Percentiles rank a stretch among this genome's conserved stretches.
Conservation (phyloP, 2,888 invertebrate genomes). For the Zaprionus obscuricornis region DNA sequence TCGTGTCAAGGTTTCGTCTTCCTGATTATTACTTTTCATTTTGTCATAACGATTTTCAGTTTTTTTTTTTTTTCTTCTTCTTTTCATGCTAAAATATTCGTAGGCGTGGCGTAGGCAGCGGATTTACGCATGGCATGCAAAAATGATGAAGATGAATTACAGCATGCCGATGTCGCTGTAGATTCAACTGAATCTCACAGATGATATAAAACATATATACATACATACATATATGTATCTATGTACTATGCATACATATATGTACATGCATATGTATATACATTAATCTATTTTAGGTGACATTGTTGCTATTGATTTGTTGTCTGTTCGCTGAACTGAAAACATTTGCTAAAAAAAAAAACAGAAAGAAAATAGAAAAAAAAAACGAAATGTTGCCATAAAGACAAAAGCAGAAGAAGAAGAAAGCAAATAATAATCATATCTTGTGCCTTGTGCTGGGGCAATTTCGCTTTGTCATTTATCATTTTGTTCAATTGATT, state of each 20-base stretch:
- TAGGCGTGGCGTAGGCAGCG: slow-evolving; percentile 54
- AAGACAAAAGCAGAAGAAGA: too few relatives aligned
- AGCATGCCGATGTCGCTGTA: slow-evolving; percentile 31
- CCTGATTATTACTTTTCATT: slow-evolving; percentile 76
- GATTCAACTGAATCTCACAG: slow-evolving; percentile 29
- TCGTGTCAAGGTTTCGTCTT: slow-evolving; percentile 17
- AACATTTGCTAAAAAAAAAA: slow-evolving; percentile 45
- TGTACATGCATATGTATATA: slow-evolving; percentile 18
- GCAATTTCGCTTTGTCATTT: slow-evolving; percentile 56
- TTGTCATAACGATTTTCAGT: slow-evolving; percentile 61
- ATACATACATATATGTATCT: slow-evolving; percentile 10
- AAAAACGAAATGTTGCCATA: too few relatives aligned
- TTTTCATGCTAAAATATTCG: slow-evolving; percentile 36
- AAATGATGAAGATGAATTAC: slow-evolving; percentile 76
- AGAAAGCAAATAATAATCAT: slow-evolving; percentile 31
- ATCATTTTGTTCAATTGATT: slow-evolving; percentile 62
- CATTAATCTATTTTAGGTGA: slow-evolving; percentile 47
- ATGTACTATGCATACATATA: not conserved
- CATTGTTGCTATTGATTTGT: slow-evolving; percentile 63
- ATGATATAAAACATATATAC: slow-evolving; percentile 18
- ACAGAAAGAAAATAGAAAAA: not conserved
- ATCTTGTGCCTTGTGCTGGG: slow-evolving; percentile 26
- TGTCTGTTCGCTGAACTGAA: slow-evolving; percentile 47
- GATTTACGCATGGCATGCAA: slow-evolving; percentile 67
- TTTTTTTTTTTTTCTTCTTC: slow-evolving; percentile 13